phyloP scores from a whole-genome alignment of 2,888 invertebrate genomes.

The Scaptomyza caliginosa region DNA sequence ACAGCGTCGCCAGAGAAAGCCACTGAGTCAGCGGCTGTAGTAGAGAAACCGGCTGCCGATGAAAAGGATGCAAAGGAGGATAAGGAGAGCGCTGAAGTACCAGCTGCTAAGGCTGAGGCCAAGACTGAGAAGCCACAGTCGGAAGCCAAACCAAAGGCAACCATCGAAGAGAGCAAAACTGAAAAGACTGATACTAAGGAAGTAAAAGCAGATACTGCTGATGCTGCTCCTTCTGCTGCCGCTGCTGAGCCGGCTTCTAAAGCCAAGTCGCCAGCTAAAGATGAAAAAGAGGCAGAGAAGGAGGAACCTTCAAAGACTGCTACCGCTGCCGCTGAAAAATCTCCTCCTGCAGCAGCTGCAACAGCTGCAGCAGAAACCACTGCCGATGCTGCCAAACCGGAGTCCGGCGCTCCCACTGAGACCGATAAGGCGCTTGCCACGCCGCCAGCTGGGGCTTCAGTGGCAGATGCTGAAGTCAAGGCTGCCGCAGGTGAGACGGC shows the following conservation, averaged over 20 bases:
- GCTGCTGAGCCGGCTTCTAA: slow-evolving; percentile 9
- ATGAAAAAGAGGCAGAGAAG: slow-evolving; percentile 1
- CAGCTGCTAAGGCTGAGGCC: slow-evolving; percentile 10
- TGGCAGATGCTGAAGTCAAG: neutral
- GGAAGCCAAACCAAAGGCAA: slow-evolving; percentile 24
- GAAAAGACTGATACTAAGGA: slow-evolving; percentile 61
- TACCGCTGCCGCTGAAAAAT: neutral
- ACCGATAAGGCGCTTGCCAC: slow-evolving; percentile 31
- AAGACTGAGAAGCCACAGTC: slow-evolving; percentile 42
- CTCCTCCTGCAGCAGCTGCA: neutral
- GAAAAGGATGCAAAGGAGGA: neutral
- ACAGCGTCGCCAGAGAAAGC: slow-evolving; percentile 24
- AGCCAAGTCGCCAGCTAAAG: slow-evolving; percentile 13
- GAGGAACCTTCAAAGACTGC: slow-evolving; percentile 20
- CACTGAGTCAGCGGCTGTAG: slow-evolving; percentile 14
- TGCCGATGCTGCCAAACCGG: neutral
- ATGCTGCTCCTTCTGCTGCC: neutral
- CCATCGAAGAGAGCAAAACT: slow-evolving; percentile 15
- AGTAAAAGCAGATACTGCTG: slow-evolving; percentile 5
- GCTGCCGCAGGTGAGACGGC: neutral
- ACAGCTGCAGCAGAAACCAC: slow-evolving; percentile 6
- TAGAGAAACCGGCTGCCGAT: neutral
- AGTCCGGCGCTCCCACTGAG: slow-evolving; percentile 36
- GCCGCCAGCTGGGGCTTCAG: slow-evolving; percentile 9
- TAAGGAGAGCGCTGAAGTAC: neutral